phyloP scores from a whole-genome alignment of 1,140 invertebrate species.

The Macrobrachium rosenbergii region DNA sequence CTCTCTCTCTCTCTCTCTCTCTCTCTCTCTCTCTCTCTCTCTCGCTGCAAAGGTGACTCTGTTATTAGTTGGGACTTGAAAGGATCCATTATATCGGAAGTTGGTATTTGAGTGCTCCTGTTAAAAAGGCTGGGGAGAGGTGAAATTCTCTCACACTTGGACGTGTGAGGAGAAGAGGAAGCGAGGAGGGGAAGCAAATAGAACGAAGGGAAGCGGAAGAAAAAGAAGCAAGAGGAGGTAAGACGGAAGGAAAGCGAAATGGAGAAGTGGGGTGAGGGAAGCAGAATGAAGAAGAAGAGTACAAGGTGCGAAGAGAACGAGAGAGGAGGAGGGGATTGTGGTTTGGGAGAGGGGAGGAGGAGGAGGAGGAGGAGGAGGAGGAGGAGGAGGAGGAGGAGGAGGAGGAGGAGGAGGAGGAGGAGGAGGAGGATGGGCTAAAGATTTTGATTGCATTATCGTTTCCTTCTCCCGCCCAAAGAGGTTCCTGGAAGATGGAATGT shows the following conservation, averaged over 20 bases:
- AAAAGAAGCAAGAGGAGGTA: background rate
- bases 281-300: background rate
- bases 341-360: background rate
- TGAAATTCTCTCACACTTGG: background rate
- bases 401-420: background rate
- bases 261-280: background rate
- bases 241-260: background rate
- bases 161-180: background rate
- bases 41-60: background rate
- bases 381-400: background rate
- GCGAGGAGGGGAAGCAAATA: background rate
- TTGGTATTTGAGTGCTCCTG: background rate
- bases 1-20: background rate
- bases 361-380: constrained; percentile 11
- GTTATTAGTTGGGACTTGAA: background rate
- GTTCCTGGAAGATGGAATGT: too few relatives aligned
- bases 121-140: background rate
- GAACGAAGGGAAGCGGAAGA: too few relatives aligned
- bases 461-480: too few relatives aligned
- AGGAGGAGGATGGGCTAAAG: background rate
- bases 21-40: background rate
- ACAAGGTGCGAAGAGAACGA: background rate
- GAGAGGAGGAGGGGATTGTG: background rate
- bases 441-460: too few relatives aligned
- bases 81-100: background rate